Evolutionary conservation across 2,888 invertebrate genomes (phyloP), one percentile per base, ranked within the genome.

Genomic region (Cheilosia vulpina): DNA sequence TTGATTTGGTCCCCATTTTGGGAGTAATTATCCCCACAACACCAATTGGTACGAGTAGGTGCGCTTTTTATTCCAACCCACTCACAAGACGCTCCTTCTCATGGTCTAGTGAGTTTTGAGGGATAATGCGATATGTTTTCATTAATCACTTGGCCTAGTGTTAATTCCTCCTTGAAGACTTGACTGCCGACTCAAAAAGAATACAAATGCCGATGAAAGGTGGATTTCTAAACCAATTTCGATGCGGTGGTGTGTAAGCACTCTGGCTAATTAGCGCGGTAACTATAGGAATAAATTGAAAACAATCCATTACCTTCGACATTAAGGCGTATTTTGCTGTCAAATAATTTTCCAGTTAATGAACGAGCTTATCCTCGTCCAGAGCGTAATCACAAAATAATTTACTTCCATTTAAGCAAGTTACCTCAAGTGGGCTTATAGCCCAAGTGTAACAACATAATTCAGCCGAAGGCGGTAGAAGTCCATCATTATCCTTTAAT

Each of bases 141-240:
- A 7, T n/a, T n/a, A 27, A 47, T 50, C 63, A 50, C 62, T 19
- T 17, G 27, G 50, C 47, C 63, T 52, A 19, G 34, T 50, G 31
- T 13, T 19, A 21, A 50, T 38, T 47, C n/a, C 9, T 9, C 38
- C 19, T 65, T 38, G 21, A 50, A 6, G 52, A 53, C 19, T 5
- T 15, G 21, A 27, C 13, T 24, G 21, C 11, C 3, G 13, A 38
- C 11, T 38, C 1, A 38, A 13, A 38, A 38, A 13, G 3, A 38
- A 38, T 13, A 38, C 38, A 13, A 38, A 38, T 13, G 11, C 43
- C 43, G 43, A 55, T 55, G 53, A 68, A 69, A 69, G 45, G 45
- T 9, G 19, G 68, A 19, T 27, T 68, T 45, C 45, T 1, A 21
- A 57, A 57, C 34, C 34, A 31, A 57, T 69, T 55, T 45, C 7